Evolutionary conservation across 1,140 invertebrate species (phyloP), one percentile per base, ranked within the genome.

Genomic region (Solenopsis invicta): DNA sequence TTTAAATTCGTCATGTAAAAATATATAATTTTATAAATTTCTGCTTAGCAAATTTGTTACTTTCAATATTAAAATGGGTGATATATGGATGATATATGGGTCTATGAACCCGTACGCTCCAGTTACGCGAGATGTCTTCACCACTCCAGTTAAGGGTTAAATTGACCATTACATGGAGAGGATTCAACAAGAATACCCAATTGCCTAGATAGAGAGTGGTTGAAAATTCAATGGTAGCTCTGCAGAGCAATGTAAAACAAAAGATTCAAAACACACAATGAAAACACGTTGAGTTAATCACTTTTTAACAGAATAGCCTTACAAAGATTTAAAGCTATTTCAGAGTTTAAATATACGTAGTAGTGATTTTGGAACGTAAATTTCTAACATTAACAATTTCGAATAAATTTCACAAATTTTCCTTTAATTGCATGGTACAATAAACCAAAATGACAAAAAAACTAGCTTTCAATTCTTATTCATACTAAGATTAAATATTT

Each of bases 171-270:
- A 41, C 59, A 50, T 66, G 61, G 41, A 48, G 37, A 66, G 21
- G 41, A 78, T 78, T 78, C 59, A 78, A 34, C 41, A 78, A 78
- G 54, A 76, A 78, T 66, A 48, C 18, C 12, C 75, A 78, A 66
- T 78, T 64, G 75, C 12, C 24, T 48, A 64, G 37, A 77, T 64
- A 48, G 24, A 48, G 18, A 48, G 21, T 66, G 18, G 41, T 66
- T 34, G 41, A 66, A 66, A 78, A n/a, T 78, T 48, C 59, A 66
- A 78, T 34, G 6, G 16, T 48, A 64, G 24, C 24, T 29, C 12
- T n/a, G 37, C 10, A 48, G 52, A 0, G 24, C 21, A 50, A 74
- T 74, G 50, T 75, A 48, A 45, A 78, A 78, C 24, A 75, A 75
- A 75, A 75, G 59, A 64, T 77, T 76, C 21, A 78, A 64, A 64